Percentiles rank a stretch among this genome's conserved stretches.
These are phyloP conservation scores for Leptodirus hochenwartii DNA, from an alignment of 2,888 invertebrate genomes.

Conservation along the genomic window DNA sequence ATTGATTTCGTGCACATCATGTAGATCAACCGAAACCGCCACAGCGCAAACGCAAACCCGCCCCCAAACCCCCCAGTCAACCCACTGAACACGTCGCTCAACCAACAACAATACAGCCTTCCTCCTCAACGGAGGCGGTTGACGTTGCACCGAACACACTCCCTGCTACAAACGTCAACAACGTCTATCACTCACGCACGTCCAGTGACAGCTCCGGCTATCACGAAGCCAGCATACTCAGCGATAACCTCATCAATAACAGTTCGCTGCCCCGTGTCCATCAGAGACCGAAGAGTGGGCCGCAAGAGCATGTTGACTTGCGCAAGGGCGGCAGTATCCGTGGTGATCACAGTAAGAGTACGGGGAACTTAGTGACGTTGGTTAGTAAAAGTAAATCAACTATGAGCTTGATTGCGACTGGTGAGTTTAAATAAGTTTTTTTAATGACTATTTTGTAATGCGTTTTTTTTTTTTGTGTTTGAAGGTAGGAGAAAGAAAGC, in stretches of 20 bases:
- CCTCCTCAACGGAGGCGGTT: constrained; percentile 7
- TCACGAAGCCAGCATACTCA: constrained; percentile 47
- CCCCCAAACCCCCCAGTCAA: constrained; percentile 34
- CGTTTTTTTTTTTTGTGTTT: constrained; percentile 6
- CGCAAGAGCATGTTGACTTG: constrained; percentile 11
- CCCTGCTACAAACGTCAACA: constrained; percentile 22
- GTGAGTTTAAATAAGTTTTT: constrained; percentile 15
- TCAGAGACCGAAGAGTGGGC: constrained; percentile 21
- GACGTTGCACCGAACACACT: constrained; percentile 10
- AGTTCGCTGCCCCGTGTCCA: constrained; percentile 24
- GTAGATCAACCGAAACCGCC: constrained; percentile 30
- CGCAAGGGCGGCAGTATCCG: constrained; percentile 12
- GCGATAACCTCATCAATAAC: constrained; percentile 38
- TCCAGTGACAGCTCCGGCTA: constrained; percentile 57
- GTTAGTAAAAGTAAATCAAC: constrained; percentile 25
- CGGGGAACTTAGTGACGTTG: constrained; percentile 24
- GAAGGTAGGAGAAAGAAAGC: constrained; percentile 39
- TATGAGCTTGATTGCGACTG: constrained; percentile 23
- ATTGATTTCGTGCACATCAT: too few relatives aligned
- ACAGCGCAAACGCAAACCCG: constrained; percentile 34
- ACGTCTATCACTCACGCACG: constrained; percentile 47
- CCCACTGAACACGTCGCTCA: constrained; percentile 11
- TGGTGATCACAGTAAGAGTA: constrained; percentile 19
- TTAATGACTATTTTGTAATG: background rate
- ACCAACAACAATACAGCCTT: constrained; percentile 10